Base-by-base conservation (phyloP, 2,888 invertebrate species). In the Pseudoips prasinana region DNA sequence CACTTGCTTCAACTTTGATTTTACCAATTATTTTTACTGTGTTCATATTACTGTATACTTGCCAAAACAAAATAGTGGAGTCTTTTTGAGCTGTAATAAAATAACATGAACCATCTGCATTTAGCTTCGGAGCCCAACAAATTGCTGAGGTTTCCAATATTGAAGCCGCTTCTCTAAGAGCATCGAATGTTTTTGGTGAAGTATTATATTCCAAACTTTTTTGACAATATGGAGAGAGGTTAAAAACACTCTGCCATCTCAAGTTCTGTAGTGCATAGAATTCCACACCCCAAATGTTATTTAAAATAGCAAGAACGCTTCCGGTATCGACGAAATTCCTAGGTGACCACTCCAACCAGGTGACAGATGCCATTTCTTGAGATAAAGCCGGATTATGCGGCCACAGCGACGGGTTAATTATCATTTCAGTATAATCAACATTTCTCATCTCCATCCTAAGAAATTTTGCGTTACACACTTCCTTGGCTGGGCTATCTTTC, bases 71-170 rank as follows among this genome's bases (percentile, higher is more conserved):
- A 11, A 87, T 40, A 0, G 44, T 39, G 3, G 71, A 69, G 61
- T 73, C 76, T 47, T 71, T 85, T 41, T 87, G 87, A 19, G 75
- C 73, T 0, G 86, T 81, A 0, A 75, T 68, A 33, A 88, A 76
- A 30, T 64, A 74, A 39, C 76, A 77, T 1, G 71, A 61, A 3
- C 51, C 51, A 33, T 77, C 58, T 0, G 25, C 6, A 39, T 69
- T 63, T 18, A 64, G 30, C 8, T 41, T 29, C 1, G 70, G 58
- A 0, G 71, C 58, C 85, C 86, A 88, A 39, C 80, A 79, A 1
- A 84, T 50, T 0, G 80, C 63, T 7, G 62, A 58, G 1, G 80
- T 68, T 41, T 65, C 68, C 6, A 84, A 38, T 2, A 39, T 48
- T 30, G 73, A 62, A 0, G 65, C 73, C 4, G 54, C 43, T n/a